A percentile compares a stretch with the other conserved stretches of the same genome.
Evolutionary conservation across 1,140 invertebrate species (phyloP).

Genomic region (Drosophila hydei): DNA sequence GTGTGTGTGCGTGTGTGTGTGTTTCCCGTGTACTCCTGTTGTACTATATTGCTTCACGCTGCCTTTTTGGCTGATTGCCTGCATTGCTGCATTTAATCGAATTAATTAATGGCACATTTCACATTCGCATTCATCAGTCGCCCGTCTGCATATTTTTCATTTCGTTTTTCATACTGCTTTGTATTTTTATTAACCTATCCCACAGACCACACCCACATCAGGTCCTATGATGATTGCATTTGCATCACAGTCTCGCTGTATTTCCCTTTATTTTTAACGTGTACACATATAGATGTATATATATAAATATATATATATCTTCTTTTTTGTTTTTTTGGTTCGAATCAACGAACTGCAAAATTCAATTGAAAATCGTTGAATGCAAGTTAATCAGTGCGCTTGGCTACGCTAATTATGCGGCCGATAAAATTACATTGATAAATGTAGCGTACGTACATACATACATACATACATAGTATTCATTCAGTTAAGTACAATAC

Average conservation of each 20-base stretch:
- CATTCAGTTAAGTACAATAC: too few relatives aligned
- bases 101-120: conserved; percentile 81
- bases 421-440: conserved; percentile 45
- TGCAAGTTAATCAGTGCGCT: conserved; percentile 82
- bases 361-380: conserved; percentile 81
- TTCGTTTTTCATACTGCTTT: conserved; percentile 55
- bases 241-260: conserved; percentile 35
- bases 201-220: conserved; percentile 20
- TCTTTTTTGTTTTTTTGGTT: conserved; percentile 55
- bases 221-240: conserved; percentile 64
- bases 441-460: conserved; percentile 6
- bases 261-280: conserved; percentile 24
- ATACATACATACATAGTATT: conserved; percentile 1
- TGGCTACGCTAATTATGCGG: conserved; percentile 80
- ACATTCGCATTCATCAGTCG: conserved; percentile 79
- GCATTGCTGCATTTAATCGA: conserved; percentile 73
- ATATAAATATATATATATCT: conserved; percentile 25
- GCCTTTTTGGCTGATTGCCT: conserved; percentile 71
- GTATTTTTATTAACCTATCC: conserved; percentile 54
- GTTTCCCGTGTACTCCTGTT: not conserved
- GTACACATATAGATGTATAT: not conserved
- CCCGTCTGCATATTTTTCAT: conserved; percentile 64
- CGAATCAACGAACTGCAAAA: conserved; percentile 81
- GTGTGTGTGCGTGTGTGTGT: too few relatives aligned
- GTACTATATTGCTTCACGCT: conserved; percentile 16